These are phyloP conservation scores for Erinaceus europaeus DNA, from an alignment of 2,113 vertebrate species.

Conservation along the genomic window DNA sequence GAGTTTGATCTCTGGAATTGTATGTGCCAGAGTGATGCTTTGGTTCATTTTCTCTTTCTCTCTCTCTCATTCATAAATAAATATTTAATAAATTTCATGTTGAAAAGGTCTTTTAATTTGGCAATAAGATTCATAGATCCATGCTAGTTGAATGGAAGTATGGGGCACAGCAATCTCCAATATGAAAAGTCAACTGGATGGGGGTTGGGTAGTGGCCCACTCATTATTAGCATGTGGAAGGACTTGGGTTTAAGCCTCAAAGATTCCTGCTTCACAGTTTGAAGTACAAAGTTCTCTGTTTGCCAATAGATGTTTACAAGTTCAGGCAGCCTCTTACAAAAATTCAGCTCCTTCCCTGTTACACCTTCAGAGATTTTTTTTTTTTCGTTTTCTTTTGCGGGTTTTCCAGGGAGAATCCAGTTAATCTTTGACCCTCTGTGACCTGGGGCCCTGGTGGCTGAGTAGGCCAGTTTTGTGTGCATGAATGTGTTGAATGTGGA, in stretches of 20 bases:
- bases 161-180: neutral
- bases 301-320: neutral
- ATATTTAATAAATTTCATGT: neutral
- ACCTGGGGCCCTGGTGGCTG: too few species aligned
- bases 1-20: too few species aligned
- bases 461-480: neutral
- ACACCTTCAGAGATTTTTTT: neutral
- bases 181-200: constrained; percentile 3
- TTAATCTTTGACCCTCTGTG: neutral
- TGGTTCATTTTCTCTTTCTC: too few species aligned
- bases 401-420: neutral
- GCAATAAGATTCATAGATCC: constrained; percentile 6
- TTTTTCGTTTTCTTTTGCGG: too few species aligned
- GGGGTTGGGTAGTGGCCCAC: too few species aligned
- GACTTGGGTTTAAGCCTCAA: neutral
- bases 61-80: too few species aligned
- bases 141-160: neutral
- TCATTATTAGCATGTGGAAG: neutral
- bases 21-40: too few species aligned
- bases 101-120: neutral
- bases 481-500: neutral
- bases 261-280: neutral
- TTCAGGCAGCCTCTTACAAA: neutral
- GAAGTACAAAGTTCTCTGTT: neutral
- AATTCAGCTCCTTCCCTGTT: neutral